phyloP scores from a whole-genome alignment of 2,888 invertebrate species.

The Petrolisthes manimaculis region DNA sequence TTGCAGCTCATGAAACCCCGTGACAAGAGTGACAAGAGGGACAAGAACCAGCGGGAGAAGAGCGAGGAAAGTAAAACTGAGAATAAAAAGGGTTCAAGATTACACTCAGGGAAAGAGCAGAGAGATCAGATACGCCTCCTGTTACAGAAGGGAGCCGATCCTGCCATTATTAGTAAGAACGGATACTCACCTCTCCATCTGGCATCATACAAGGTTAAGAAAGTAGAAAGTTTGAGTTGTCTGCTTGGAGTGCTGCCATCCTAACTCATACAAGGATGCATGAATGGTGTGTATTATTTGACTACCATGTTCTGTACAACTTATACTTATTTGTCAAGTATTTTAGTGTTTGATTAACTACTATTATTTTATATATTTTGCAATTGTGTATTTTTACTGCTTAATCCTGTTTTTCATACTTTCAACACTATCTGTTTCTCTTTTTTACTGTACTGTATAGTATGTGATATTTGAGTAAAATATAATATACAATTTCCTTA shows the following conservation, averaged over 20 bases:
- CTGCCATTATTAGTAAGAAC: slow-evolving; percentile 59
- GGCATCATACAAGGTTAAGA: slow-evolving; percentile 61
- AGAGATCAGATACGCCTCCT: slow-evolving; percentile 51
- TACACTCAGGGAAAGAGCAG: slow-evolving; percentile 28
- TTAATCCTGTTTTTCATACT: no score
- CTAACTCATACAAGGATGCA: slow-evolving; percentile 27
- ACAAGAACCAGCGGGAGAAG: neutral
- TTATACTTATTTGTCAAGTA: no score
- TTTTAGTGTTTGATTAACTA: no score
- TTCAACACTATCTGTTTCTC: no score
- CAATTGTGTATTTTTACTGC: no score
- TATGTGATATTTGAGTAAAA: no score
- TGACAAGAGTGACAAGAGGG: slow-evolving; percentile 27
- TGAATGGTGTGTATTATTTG: slow-evolving; percentile 45
- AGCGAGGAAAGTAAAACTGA: slow-evolving; percentile 23
- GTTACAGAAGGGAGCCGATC: slow-evolving; percentile 61
- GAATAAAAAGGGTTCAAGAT: neutral
- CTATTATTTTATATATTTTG: no score
- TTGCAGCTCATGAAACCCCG: slow-evolving; percentile 45
- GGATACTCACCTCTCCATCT: slow-evolving; percentile 62
- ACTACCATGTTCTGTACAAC: slow-evolving; percentile 8
- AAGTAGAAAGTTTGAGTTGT: slow-evolving; percentile 17
- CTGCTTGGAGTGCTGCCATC: slow-evolving; percentile 35
- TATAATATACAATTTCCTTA: no score
- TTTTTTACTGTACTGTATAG: no score